Percentiles rank a stretch among this genome's conserved stretches.
Evolutionary conservation across 2,888 invertebrate genomes (phyloP).

Genomic region (Phyto melanocephala): DNA sequence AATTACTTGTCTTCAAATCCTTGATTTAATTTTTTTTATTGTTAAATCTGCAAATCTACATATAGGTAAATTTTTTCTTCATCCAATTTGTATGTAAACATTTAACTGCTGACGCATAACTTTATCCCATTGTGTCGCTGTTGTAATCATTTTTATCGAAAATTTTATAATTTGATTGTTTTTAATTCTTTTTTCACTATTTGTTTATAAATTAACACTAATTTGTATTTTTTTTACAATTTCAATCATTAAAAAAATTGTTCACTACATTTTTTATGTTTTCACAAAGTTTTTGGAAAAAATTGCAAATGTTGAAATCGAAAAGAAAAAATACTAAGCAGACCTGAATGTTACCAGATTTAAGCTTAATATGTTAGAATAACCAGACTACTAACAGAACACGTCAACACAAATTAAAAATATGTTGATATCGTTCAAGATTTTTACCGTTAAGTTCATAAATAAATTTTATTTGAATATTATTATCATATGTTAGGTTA

Average conservation of each 20-base stretch:
- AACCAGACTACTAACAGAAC: neutral
- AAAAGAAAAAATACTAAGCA: slow-evolving; percentile 41
- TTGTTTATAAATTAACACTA: neutral
- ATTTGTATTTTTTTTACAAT: neutral
- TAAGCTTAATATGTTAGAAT: neutral
- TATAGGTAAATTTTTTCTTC: slow-evolving; percentile 35
- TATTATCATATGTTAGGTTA: no score
- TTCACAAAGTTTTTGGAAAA: slow-evolving; percentile 40
- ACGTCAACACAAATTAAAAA: neutral
- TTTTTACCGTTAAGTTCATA: no score
- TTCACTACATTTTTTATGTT: slow-evolving; percentile 7
- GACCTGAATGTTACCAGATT: slow-evolving; percentile 27
- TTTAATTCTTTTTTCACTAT: neutral
- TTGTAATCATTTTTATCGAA: slow-evolving; percentile 27
- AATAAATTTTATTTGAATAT: no score
- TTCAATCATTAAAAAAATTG: slow-evolving; percentile 28
- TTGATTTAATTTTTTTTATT: slow-evolving; percentile 7
- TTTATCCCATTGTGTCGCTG: slow-evolving; percentile 51
- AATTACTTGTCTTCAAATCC: slow-evolving; percentile 47
- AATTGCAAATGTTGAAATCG: slow-evolving; percentile 51
- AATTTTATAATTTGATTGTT: neutral
- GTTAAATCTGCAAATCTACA: slow-evolving; percentile 7
- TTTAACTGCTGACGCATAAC: slow-evolving; percentile 64
- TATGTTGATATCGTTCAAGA: no score
- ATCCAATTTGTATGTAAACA: slow-evolving; percentile 57